Percentiles rank a stretch among this genome's conserved stretches.
phyloP scores from a whole-genome alignment of 2,113 vertebrate species.

The Tor tambroides region DNA sequence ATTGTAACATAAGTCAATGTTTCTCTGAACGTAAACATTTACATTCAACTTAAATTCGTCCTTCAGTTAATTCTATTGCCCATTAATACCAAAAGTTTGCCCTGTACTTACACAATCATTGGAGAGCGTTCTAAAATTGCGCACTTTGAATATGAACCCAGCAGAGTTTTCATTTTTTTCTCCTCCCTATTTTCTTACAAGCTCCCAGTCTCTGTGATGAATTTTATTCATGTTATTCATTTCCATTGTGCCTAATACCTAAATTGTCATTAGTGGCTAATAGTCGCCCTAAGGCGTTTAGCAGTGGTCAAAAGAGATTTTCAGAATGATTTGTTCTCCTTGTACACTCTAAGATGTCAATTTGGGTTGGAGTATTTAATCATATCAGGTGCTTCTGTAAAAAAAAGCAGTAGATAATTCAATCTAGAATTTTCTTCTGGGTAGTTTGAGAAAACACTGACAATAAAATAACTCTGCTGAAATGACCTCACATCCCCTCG shows the following conservation, averaged over 20 bases:
- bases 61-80: not conserved
- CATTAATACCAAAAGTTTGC: not conserved
- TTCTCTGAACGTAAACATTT: too few relatives aligned
- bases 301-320: not conserved
- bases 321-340: not conserved
- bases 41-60: not conserved
- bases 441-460: not conserved
- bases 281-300: not conserved
- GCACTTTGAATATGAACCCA: not conserved
- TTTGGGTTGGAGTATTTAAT: not conserved
- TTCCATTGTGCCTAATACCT: not conserved
- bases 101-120: not conserved
- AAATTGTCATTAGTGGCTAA: not conserved
- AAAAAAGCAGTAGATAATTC: not conserved
- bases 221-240: not conserved
- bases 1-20: not conserved
- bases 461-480: not conserved
- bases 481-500: not conserved
- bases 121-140: not conserved
- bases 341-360: not conserved
- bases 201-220: not conserved
- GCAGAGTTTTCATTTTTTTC: not conserved
- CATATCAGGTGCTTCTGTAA: not conserved
- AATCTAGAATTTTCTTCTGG: not conserved
- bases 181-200: not conserved